Evolutionary conservation across 1,140 invertebrate genomes (phyloP).

Genomic region (Ridgeia piscesae): DNA sequence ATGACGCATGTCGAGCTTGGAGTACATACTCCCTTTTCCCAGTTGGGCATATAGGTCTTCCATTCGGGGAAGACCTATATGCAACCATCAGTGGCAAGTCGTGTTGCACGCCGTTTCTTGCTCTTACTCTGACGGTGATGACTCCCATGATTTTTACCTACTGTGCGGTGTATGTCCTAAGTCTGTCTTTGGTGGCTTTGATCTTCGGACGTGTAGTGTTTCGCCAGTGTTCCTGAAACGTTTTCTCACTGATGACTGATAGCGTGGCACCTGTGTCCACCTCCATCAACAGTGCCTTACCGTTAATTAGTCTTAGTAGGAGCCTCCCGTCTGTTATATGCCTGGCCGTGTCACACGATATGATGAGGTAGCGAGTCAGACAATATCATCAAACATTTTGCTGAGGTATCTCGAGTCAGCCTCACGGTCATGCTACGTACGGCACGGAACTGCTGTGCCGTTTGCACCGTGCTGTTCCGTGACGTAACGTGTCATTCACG

Average conservation of each 20-base stretch:
- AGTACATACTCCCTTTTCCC: background rate
- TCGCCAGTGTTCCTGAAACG: background rate
- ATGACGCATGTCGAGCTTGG: no score
- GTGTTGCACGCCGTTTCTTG: background rate
- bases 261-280: slow-evolving; percentile 14
- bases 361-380: background rate
- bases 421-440: no score
- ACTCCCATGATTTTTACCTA: background rate
- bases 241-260: background rate
- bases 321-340: no score
- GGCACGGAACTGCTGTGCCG: background rate
- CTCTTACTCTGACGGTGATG: background rate
- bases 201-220: background rate
- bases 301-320: no score
- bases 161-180: background rate
- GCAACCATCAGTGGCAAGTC: background rate
- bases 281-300: background rate
- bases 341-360: background rate
- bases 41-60: slow-evolving; percentile 41
- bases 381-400: no score
- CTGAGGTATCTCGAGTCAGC: no score
- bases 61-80: slow-evolving; percentile 33
- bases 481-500: background rate
- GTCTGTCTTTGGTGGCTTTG: background rate
- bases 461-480: background rate